These are phyloP conservation scores for Harmothoe impar DNA, from an alignment of 2,888 invertebrate genomes.

Conservation along the genomic window DNA sequence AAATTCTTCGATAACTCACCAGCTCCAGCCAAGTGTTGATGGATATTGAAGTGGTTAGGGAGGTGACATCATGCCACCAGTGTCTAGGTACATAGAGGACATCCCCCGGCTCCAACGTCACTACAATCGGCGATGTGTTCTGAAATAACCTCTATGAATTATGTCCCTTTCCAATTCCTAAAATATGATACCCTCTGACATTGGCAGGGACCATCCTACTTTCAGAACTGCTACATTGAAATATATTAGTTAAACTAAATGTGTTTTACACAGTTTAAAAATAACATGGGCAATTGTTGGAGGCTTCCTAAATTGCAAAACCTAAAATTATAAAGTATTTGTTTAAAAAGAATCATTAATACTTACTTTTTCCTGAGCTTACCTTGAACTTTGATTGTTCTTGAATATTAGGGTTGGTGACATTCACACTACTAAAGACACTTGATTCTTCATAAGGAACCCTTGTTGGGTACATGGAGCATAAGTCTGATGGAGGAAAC, in stretches of 20 bases:
- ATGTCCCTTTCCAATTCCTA: too few relatives aligned
- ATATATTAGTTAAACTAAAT: too few relatives aligned
- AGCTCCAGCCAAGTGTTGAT: constrained; percentile 91
- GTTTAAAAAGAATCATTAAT: too few relatives aligned
- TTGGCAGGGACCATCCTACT: too few relatives aligned
- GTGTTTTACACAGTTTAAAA: too few relatives aligned
- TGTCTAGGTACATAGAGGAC: constrained; percentile 93
- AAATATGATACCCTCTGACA: too few relatives aligned
- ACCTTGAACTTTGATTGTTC: constrained; percentile 66
- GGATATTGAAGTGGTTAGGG: constrained; percentile 85
- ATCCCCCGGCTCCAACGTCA: constrained; percentile 92
- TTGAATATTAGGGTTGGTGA: constrained; percentile 65
- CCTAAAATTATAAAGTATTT: too few relatives aligned
- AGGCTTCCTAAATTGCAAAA: too few relatives aligned
- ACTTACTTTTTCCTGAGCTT: too few relatives aligned
- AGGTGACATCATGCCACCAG: constrained; percentile 99
- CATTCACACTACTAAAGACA: constrained; percentile 92
- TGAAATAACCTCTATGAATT: too few relatives aligned
- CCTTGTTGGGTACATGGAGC: constrained; percentile 89
- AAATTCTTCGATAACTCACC: constrained; percentile 78
- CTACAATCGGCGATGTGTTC: constrained; percentile 83
- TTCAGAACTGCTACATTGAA: too few relatives aligned
- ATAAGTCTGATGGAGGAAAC: constrained; percentile 91
- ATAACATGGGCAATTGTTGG: too few relatives aligned
- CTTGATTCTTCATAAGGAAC: constrained; percentile 98